These are phyloP conservation scores for Todus mexicanus DNA, from an alignment of 2,797 vertebrate species.

Conservation along the genomic window DNA sequence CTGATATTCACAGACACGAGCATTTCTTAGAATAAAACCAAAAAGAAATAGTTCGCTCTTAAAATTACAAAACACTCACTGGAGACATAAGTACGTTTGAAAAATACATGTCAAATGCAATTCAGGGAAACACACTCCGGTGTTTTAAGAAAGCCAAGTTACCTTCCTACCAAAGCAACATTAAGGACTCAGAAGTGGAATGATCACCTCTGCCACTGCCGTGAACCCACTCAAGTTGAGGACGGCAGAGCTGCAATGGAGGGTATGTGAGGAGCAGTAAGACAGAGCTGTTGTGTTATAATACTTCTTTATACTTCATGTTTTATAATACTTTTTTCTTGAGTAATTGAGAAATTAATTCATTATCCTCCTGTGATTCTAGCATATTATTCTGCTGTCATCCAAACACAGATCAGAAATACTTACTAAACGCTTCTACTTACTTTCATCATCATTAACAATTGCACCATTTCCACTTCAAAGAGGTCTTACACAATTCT, in stretches of 20 bases:
- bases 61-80: not conserved
- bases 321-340: too few species aligned
- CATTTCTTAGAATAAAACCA: conserved; percentile 16
- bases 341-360: not conserved
- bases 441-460: conserved; percentile 41
- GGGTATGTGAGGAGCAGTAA: not conserved
- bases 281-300: too few species aligned
- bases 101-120: not conserved
- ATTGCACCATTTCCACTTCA: conserved; percentile 58
- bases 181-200: not conserved
- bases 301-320: too few species aligned
- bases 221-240: not conserved
- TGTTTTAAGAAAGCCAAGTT: not conserved
- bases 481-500: conserved; percentile 16
- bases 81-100: not conserved
- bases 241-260: not conserved
- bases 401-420: conserved; percentile 35
- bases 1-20: not conserved
- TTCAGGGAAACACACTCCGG: not conserved
- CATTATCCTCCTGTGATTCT: conserved; percentile 12
- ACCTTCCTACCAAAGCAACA: not conserved
- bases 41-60: not conserved
- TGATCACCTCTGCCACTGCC: not conserved
- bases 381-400: conserved; percentile 50
- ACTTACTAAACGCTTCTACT: conserved; percentile 35